Conservation (phyloP, 1,140 invertebrate genomes). For the Neodiprion virginianus region DNA sequence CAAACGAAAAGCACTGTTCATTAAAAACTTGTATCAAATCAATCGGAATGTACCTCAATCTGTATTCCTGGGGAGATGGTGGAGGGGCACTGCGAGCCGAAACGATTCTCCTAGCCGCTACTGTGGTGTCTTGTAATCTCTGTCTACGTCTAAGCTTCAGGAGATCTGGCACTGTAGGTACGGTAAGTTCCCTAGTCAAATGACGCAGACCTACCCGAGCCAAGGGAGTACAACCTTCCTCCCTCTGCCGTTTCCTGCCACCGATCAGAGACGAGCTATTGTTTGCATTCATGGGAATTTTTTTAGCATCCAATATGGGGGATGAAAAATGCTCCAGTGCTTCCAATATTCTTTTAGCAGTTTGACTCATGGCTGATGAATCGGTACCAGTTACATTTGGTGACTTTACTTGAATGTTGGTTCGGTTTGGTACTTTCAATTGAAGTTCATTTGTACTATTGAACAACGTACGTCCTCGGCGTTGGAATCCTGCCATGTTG, state of each 20-base stretch:
- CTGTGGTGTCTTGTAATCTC: slow-evolving; percentile 67
- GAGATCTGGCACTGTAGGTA: slow-evolving; percentile 67
- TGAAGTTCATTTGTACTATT: slow-evolving; percentile 45
- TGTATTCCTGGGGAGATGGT: slow-evolving; percentile 46
- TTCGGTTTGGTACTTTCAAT: slow-evolving; percentile 51
- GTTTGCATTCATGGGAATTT: slow-evolving; percentile 64
- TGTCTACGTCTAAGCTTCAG: slow-evolving; percentile 66
- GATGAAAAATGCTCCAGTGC: slow-evolving; percentile 77
- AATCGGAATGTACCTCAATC: slow-evolving; percentile 40
- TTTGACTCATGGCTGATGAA: slow-evolving; percentile 62
- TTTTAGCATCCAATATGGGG: slow-evolving; percentile 74
- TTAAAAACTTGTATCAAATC: neutral
- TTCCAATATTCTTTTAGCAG: slow-evolving; percentile 73
- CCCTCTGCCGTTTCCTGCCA: slow-evolving; percentile 39
- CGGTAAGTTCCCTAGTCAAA: slow-evolving; percentile 60
- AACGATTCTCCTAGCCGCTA: slow-evolving; percentile 68
- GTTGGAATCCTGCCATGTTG: slow-evolving; percentile 66
- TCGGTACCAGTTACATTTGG: slow-evolving; percentile 47
- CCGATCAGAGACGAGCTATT: slow-evolving; percentile 17
- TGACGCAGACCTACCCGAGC: slow-evolving; percentile 53
- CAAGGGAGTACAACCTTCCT: slow-evolving; percentile 36
- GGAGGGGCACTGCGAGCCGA: slow-evolving; percentile 50
- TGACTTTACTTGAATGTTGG: slow-evolving; percentile 61
- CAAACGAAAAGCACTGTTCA: neutral
- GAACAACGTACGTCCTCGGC: slow-evolving; percentile 58